phyloP scores from a whole-genome alignment of 2,113 vertebrate genomes.

The Numida meleagris region DNA sequence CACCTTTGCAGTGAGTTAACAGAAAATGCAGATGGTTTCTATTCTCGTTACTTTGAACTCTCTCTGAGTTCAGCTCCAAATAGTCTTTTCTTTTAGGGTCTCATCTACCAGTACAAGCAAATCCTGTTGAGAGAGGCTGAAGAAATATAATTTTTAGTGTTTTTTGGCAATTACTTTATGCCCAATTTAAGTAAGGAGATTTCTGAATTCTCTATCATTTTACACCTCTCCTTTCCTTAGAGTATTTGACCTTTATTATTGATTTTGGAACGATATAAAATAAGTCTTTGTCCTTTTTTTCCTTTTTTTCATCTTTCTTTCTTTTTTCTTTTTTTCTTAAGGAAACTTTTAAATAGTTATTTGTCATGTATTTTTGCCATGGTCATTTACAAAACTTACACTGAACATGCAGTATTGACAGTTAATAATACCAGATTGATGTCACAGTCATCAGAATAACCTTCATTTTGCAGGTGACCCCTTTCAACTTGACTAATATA shows the following conservation, averaged over 20 bases:
- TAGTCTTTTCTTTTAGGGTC: background rate
- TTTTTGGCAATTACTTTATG: background rate
- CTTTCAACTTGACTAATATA: background rate
- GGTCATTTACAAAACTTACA: background rate
- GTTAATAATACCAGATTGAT: background rate
- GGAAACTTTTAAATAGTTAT: background rate
- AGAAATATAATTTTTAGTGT: background rate
- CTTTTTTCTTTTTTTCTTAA: background rate
- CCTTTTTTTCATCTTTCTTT: background rate
- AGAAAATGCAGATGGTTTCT: background rate
- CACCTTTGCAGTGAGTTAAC: background rate
- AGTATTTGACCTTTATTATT: background rate
- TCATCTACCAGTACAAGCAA: background rate
- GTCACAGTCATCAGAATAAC: background rate
- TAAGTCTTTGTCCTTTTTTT: background rate
- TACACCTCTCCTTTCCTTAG: background rate
- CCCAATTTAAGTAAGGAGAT: background rate
- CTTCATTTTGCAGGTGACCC: background rate
- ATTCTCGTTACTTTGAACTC: background rate
- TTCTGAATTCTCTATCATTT: accelerated
- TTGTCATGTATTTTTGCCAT: background rate
- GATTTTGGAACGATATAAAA: background rate
- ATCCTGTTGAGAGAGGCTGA: background rate
- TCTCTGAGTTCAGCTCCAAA: background rate
- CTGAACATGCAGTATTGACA: background rate